phyloP scores from a whole-genome alignment of 2,888 invertebrate species.

The Hetaerina titia region DNA sequence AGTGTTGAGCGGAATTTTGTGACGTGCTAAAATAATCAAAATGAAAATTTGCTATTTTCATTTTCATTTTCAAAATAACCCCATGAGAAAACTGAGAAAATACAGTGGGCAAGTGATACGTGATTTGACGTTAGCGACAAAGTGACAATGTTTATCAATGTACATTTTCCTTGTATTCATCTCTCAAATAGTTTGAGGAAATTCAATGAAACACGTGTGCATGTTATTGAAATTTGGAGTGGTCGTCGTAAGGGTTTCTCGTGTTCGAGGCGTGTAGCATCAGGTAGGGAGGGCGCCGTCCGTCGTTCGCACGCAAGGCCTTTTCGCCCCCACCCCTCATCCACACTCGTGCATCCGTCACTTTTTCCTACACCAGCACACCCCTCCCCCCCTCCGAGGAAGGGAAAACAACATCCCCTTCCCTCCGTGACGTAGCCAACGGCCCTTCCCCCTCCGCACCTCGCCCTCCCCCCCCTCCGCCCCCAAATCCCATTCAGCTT shows the following conservation, averaged over 20 bases:
- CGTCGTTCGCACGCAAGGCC: neutral
- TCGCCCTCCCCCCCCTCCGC: neutral
- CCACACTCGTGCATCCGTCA: neutral
- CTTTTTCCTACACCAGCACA: neutral
- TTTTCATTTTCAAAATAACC: too few species aligned
- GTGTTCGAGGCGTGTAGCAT: neutral
- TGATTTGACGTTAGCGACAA: too few species aligned
- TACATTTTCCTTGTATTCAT: too few species aligned
- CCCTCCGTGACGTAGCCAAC: conserved; percentile 25
- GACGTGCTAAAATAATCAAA: too few species aligned
- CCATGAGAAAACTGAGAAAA: too few species aligned
- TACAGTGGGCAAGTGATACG: too few species aligned
- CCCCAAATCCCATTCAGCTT: neutral
- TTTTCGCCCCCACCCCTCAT: neutral
- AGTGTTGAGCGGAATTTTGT: too few species aligned
- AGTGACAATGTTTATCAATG: too few species aligned
- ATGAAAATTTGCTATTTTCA: too few species aligned
- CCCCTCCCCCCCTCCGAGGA: neutral
- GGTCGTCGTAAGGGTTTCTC: neutral
- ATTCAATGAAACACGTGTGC: too few species aligned
- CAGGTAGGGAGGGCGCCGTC: neutral
- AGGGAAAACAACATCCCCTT: neutral
- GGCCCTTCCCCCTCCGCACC: conserved; percentile 29
- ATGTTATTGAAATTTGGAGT: too few species aligned
- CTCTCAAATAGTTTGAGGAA: too few species aligned